These are phyloP conservation scores for Tetramorium alpestre DNA, from an alignment of 1,140 invertebrate species.

Conservation along the genomic window DNA sequence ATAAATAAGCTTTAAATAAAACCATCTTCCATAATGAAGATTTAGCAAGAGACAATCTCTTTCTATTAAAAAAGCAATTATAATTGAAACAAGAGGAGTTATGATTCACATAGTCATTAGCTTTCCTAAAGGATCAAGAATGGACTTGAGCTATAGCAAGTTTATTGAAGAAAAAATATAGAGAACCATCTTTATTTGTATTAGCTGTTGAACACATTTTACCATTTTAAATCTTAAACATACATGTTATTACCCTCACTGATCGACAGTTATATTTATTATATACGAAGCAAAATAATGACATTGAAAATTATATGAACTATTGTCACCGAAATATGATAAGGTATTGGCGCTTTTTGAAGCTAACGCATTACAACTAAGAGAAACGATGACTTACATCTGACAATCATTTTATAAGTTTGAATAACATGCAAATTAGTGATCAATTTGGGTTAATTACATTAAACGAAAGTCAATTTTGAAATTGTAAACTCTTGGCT, in stretches of 20 bases:
- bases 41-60: no score
- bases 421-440: slow-evolving; percentile 35
- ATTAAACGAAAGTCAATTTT: slow-evolving; percentile 16
- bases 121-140: background rate
- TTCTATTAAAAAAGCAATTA: background rate
- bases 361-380: slow-evolving; percentile 32
- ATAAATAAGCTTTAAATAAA: no score
- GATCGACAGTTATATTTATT: slow-evolving; percentile 43
- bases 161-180: slow-evolving; percentile 19
- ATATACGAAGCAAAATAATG: slow-evolving; percentile 47
- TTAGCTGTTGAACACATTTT: slow-evolving; percentile 63
- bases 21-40: no score
- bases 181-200: slow-evolving; percentile 63
- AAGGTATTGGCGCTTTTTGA: background rate
- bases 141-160: background rate
- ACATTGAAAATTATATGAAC: slow-evolving; percentile 36
- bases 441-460: slow-evolving; percentile 31
- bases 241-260: slow-evolving; percentile 55
- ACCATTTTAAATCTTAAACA: slow-evolving; percentile 59
- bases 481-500: background rate
- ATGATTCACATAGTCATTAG: no score
- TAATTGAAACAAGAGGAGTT: background rate
- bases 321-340: slow-evolving; percentile 32
- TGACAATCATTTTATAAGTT: slow-evolving; percentile 37
- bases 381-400: slow-evolving; percentile 14